Conservation (phyloP, 2,888 invertebrate species). For the Scelioninae gen. 1 region DNA sequence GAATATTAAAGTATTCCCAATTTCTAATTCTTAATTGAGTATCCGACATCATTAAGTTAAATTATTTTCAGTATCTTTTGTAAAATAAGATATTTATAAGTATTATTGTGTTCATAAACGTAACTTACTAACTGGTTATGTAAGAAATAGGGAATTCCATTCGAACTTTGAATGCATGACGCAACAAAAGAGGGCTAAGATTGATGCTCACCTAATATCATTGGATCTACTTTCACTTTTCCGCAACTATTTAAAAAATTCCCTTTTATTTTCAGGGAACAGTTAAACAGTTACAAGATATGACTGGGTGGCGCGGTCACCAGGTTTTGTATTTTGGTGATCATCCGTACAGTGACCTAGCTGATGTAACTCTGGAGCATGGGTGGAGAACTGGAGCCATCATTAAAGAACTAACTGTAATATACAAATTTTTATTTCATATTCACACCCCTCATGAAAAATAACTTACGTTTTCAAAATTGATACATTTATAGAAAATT, state of each 20-base stretch:
- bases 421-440: slow-evolving; percentile 61
- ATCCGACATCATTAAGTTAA: not conserved
- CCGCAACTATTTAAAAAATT: slow-evolving; percentile 44
- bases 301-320: slow-evolving; percentile 96
- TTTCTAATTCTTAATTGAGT: not conserved
- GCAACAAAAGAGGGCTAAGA: slow-evolving; percentile 38
- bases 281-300: slow-evolving; percentile 93
- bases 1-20: not conserved
- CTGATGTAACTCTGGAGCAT: slow-evolving; percentile 97
- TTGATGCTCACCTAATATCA: slow-evolving; percentile 31
- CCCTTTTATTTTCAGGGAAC: slow-evolving; percentile 89
- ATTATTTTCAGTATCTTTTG: not conserved
- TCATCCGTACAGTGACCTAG: slow-evolving; percentile 98
- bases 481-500: too few species aligned
- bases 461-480: too few species aligned
- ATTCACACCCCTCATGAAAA: too few species aligned
- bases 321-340: slow-evolving; percentile 98
- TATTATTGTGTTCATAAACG: not conserved
- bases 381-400: slow-evolving; percentile 99
- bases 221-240: slow-evolving; percentile 43
- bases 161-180: slow-evolving; percentile 26
- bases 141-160: slow-evolving; percentile 7
- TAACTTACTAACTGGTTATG: slow-evolving; percentile 16
- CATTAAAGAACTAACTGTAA: slow-evolving; percentile 95
- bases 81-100: not conserved